Percentiles rank a stretch among this genome's conserved stretches.
Conservation (phyloP, 2,113 vertebrate species). For the Bambusicola thoracicus region DNA sequence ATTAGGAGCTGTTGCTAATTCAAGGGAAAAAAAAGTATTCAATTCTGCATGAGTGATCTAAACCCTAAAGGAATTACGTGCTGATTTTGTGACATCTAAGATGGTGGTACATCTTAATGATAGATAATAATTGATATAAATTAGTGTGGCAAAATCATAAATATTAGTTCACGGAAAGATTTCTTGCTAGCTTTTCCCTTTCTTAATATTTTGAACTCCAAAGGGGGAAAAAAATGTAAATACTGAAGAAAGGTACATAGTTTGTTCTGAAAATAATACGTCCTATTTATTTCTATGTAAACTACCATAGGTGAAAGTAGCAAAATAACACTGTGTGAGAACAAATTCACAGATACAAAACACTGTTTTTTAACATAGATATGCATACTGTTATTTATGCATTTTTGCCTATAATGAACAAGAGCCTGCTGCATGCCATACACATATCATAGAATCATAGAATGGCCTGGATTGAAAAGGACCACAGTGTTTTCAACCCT, state of each 20-base stretch:
- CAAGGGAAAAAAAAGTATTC: background rate
- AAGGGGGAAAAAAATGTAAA: rapidly evolving
- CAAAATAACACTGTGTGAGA: too few relatives aligned
- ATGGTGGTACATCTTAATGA: background rate
- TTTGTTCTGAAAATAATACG: too few relatives aligned
- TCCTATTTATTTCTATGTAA: too few relatives aligned
- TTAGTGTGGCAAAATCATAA: background rate
- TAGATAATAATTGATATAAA: background rate
- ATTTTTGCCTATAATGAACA: too few relatives aligned
- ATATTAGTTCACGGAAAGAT: rapidly evolving
- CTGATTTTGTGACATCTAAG: background rate
- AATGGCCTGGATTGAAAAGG: too few relatives aligned
- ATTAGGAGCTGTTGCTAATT: background rate
- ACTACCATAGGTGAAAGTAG: too few relatives aligned
- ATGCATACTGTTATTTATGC: too few relatives aligned
- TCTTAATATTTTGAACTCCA: rapidly evolving
- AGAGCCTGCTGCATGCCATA: too few relatives aligned
- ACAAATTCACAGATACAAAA: too few relatives aligned
- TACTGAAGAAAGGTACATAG: background rate
- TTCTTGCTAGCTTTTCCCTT: background rate
- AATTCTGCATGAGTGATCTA: background rate
- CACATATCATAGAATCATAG: too few relatives aligned
- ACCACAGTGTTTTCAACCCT: too few relatives aligned
- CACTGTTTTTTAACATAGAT: too few relatives aligned
- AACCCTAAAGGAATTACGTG: background rate